A percentile compares a stretch with the other conserved stretches of the same genome.
phyloP scores from a whole-genome alignment of 2,113 vertebrate genomes.

The Pterocles gutturalis region DNA sequence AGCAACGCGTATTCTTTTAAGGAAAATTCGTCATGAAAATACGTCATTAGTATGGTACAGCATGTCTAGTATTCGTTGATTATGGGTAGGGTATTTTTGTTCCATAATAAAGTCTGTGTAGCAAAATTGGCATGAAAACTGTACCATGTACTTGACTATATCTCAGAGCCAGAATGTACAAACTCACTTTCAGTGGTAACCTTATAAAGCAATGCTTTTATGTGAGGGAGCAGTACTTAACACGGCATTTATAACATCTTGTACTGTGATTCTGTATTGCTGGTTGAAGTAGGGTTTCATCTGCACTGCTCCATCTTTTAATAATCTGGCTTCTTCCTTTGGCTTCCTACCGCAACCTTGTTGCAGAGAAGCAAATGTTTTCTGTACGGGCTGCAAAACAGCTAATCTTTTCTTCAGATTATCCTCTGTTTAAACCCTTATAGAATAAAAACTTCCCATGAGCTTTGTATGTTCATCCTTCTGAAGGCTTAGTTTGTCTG shows the following conservation, averaged over 20 bases:
- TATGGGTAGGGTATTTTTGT: conserved; percentile 32
- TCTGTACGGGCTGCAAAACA: not conserved
- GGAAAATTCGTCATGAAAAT: not conserved
- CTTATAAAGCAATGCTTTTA: conserved; percentile 63
- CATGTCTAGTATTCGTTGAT: conserved; percentile 22
- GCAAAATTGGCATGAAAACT: conserved; percentile 38
- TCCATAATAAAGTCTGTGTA: conserved; percentile 39
- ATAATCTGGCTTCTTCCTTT: not conserved
- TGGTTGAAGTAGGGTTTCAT: not conserved
- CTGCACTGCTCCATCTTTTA: not conserved
- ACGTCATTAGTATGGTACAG: not conserved
- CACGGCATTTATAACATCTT: not conserved
- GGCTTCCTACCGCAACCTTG: not conserved
- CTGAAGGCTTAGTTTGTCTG: not conserved
- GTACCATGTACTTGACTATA: not conserved
- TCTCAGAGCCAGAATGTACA: conserved; percentile 9
- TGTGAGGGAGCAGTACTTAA: not conserved
- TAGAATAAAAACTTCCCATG: not conserved
- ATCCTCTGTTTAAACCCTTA: not conserved
- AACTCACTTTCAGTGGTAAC: conserved; percentile 19
- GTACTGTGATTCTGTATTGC: not conserved
- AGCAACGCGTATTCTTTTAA: not conserved
- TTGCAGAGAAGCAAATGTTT: not conserved
- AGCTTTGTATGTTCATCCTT: not conserved
- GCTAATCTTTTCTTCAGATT: not conserved